Percentiles rank a stretch among this genome's conserved stretches.
phyloP scores from a whole-genome alignment of 1,140 invertebrate genomes.

The Telenomus remus region DNA sequence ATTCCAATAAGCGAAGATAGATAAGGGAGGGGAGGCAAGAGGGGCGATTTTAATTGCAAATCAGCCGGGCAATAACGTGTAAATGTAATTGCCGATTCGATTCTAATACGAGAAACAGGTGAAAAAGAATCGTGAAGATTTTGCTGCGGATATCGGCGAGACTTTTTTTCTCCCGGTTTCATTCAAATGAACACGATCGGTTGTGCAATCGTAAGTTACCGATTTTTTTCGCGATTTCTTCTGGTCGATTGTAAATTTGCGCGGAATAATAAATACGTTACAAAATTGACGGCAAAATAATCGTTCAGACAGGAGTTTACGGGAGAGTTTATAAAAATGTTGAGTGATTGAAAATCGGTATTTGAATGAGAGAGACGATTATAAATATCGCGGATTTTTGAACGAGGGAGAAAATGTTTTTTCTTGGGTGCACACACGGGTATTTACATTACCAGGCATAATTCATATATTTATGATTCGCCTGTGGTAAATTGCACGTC shows the following conservation, averaged over 20 bases:
- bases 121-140: slow-evolving; percentile 44
- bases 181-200: slow-evolving; percentile 29
- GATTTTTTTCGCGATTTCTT: slow-evolving; percentile 18
- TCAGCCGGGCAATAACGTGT: slow-evolving; percentile 52
- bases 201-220: slow-evolving; percentile 40
- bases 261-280: too few species aligned
- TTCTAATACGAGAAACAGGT: slow-evolving; percentile 50
- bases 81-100: slow-evolving; percentile 54
- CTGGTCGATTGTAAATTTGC: too few species aligned
- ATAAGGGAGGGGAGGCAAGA: neutral
- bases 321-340: too few species aligned
- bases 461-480: slow-evolving; percentile 4
- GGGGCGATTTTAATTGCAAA: slow-evolving; percentile 52
- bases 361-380: too few species aligned
- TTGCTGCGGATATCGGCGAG: slow-evolving; percentile 24
- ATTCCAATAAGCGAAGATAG: slow-evolving; percentile 40
- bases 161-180: slow-evolving; percentile 40
- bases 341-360: too few species aligned
- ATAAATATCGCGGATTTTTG: too few species aligned
- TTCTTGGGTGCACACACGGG: too few species aligned
- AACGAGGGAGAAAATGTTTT: neutral
- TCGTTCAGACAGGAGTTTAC: too few species aligned
- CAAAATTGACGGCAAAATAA: too few species aligned
- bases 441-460: neutral
- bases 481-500: slow-evolving; percentile 2